These are phyloP conservation scores for Hybognathus amarus DNA, from an alignment of 2,797 vertebrate species.

Conservation along the genomic window DNA sequence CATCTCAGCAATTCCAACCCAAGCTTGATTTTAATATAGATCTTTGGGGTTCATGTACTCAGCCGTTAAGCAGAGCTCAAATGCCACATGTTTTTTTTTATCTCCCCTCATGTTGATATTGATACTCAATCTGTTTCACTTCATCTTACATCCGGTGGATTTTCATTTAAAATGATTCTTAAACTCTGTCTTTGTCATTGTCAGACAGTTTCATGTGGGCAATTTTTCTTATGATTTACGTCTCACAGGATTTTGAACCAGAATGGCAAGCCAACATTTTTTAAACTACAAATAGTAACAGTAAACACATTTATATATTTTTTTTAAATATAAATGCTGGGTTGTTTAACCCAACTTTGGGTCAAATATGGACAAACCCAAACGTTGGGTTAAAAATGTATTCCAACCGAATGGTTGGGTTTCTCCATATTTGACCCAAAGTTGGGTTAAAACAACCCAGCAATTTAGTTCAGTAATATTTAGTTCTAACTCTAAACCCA, in stretches of 20 bases:
- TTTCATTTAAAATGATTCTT: conserved; percentile 39
- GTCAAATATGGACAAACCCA: too few species aligned
- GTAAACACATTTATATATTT: neutral
- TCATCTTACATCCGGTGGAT: conserved; percentile 19
- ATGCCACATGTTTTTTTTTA: conserved; percentile 45
- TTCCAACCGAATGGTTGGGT: too few species aligned
- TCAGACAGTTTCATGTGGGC: neutral
- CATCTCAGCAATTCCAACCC: conserved; percentile 65
- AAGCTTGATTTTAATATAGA: conserved; percentile 82
- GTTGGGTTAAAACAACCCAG: too few species aligned
- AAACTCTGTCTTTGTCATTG: conserved; percentile 18
- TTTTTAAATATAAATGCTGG: too few species aligned
- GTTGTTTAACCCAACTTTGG: too few species aligned
- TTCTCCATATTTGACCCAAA: too few species aligned
- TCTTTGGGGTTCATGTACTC: conserved; percentile 59
- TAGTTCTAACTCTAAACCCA: too few species aligned
- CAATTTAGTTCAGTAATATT: too few species aligned
- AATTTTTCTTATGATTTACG: neutral
- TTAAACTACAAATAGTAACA: too few species aligned
- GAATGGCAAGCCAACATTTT: neutral
- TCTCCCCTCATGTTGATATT: conserved; percentile 46
- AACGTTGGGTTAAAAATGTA: too few species aligned
- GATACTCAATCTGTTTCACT: conserved; percentile 46
- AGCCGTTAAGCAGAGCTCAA: conserved; percentile 40
- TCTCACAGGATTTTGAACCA: neutral